Conservation (phyloP, 2,113 vertebrate species). For the Pollachius pollachius region DNA sequence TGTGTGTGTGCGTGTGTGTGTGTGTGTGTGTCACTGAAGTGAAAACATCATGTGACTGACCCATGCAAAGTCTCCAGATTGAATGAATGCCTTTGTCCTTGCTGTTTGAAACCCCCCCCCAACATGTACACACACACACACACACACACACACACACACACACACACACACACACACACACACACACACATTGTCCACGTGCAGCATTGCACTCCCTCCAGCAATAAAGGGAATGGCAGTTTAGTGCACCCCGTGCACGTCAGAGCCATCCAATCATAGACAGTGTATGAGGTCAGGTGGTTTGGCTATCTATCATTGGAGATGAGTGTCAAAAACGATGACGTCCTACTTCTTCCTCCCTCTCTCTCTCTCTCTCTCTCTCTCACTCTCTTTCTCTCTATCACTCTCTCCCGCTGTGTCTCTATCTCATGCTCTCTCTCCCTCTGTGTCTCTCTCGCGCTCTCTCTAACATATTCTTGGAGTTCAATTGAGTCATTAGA, state of each 20-base stretch:
- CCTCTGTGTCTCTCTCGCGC: too few species aligned
- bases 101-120: too few species aligned
- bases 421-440: background rate
- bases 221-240: constrained; percentile 28
- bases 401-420: background rate
- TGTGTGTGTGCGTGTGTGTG: background rate
- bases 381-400: constrained; percentile 16
- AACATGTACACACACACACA: constrained; percentile 2
- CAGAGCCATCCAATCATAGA: constrained; percentile 48
- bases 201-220: constrained; percentile 18
- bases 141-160: constrained; percentile 17
- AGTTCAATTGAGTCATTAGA: background rate
- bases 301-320: constrained; percentile 50
- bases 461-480: too few species aligned
- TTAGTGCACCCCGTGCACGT: constrained; percentile 1
- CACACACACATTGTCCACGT: constrained; percentile 25
- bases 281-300: constrained; percentile 50
- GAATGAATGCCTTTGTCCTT: too few species aligned
- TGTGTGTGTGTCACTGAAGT: too few species aligned
- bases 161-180: background rate
- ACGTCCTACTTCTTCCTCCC: background rate
- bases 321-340: constrained; percentile 36
- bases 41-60: too few species aligned
- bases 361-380: background rate
- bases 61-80: too few species aligned